Evolutionary conservation across 2,113 vertebrate genomes (phyloP).

Genomic region (Sclerurus mexicanus): DNA sequence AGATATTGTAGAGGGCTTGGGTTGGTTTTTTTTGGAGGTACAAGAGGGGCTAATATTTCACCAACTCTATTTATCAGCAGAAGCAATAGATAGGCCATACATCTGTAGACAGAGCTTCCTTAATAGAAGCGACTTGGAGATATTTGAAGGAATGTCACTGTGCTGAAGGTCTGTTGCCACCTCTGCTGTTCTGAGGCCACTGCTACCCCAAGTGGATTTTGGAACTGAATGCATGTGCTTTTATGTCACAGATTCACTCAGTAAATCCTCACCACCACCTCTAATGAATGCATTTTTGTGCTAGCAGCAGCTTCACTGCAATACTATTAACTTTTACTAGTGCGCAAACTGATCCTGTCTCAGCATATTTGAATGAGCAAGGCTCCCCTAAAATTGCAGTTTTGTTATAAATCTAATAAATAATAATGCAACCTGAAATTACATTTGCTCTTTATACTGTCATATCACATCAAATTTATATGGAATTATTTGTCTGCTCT

Average conservation of each 20-base stretch:
- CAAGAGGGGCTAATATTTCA: not conserved
- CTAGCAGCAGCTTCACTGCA: not conserved
- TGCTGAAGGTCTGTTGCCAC: not conserved
- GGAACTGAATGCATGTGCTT: not conserved
- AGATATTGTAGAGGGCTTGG: not conserved
- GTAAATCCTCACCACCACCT: not conserved
- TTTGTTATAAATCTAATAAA: slow-evolving; percentile 36
- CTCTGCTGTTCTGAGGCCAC: not conserved
- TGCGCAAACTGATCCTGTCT: not conserved
- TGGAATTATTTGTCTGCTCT: not conserved
- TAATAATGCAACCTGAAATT: slow-evolving; percentile 23
- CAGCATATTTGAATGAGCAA: not conserved
- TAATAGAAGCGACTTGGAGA: not conserved
- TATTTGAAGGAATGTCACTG: not conserved
- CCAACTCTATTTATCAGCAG: not conserved
- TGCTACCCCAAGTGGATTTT: not conserved
- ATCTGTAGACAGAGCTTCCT: not conserved
- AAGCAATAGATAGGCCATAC: not conserved
- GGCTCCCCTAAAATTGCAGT: not conserved
- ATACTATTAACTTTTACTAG: not conserved
- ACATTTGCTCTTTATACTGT: slow-evolving; percentile 9
- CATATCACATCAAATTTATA: not conserved
- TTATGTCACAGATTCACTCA: not conserved
- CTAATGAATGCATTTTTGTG: not conserved
- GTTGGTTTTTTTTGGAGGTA: not conserved